Conservation (phyloP, 2,113 vertebrate genomes). For the Ceyx cyanopectus region DNA sequence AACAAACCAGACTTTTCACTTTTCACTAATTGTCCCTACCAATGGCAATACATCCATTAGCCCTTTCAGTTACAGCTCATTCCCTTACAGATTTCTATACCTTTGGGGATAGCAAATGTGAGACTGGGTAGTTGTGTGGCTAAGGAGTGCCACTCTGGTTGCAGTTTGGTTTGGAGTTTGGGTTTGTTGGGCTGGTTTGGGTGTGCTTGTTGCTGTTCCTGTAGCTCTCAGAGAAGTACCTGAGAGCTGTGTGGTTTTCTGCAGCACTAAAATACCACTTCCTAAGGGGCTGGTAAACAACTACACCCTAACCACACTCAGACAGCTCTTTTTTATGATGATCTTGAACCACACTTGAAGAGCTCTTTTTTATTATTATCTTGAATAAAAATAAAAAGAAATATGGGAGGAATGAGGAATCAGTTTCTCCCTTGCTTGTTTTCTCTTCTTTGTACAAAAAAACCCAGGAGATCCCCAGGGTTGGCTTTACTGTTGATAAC, state of each 20-base stretch:
- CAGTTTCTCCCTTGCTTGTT: neutral
- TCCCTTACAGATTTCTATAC: neutral
- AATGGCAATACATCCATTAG: neutral
- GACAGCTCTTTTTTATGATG: neutral
- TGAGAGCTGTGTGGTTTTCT: neutral
- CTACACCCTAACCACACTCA: neutral
- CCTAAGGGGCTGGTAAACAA: neutral
- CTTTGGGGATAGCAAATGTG: neutral
- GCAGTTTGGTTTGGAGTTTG: neutral
- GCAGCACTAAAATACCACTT: neutral
- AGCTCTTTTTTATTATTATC: neutral
- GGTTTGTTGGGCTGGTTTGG: neutral
- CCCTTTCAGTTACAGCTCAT: neutral
- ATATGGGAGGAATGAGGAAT: neutral
- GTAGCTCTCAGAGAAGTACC: neutral
- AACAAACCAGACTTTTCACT: neutral
- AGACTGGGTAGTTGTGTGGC: neutral
- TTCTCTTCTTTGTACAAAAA: neutral
- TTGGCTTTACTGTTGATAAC: neutral
- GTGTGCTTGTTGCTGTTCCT: neutral
- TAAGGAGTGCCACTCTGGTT: neutral
- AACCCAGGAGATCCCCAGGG: neutral
- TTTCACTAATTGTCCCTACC: neutral
- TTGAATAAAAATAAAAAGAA: conserved; percentile 4
- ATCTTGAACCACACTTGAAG: neutral